Percentiles rank a stretch among this genome's conserved stretches.
Evolutionary conservation across 2,888 invertebrate genomes (phyloP).

Genomic region (Kryphioiulus occultus): DNA sequence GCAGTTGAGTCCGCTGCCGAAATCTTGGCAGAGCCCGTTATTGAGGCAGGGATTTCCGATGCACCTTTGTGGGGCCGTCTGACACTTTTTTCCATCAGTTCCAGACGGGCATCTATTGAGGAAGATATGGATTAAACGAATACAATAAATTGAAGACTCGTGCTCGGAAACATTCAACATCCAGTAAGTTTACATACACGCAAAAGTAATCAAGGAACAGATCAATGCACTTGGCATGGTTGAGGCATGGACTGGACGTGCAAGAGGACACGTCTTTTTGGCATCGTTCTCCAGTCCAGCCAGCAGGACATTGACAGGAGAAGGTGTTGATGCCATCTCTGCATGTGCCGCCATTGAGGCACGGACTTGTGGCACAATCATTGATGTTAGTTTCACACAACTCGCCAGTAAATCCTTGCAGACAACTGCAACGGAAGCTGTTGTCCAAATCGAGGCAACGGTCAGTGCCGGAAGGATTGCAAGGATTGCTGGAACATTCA

Average conservation of each 20-base stretch:
- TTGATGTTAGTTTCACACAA: slow-evolving; percentile 86
- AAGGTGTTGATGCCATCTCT: slow-evolving; percentile 84
- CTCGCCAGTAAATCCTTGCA: slow-evolving; percentile 84
- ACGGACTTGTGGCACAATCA: slow-evolving; percentile 85
- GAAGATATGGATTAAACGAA: slow-evolving; percentile 44
- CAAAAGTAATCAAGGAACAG: slow-evolving; percentile 92
- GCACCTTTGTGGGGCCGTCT: slow-evolving; percentile 93
- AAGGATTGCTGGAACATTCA: slow-evolving; percentile 89
- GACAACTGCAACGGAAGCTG: slow-evolving; percentile 85
- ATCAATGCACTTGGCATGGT: slow-evolving; percentile 89
- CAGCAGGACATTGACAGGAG: slow-evolving; percentile 80
- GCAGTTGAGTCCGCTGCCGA: slow-evolving; percentile 93
- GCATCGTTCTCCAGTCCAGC: slow-evolving; percentile 87
- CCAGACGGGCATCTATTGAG: slow-evolving; percentile 82
- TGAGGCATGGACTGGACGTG: slow-evolving; percentile 85
- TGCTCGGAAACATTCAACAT: slow-evolving; percentile 44
- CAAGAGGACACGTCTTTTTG: slow-evolving; percentile 89
- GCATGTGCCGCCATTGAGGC: slow-evolving; percentile 88
- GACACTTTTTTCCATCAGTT: slow-evolving; percentile 96
- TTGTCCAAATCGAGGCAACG: slow-evolving; percentile 84
- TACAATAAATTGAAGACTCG: slow-evolving; percentile 7
- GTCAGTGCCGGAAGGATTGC: slow-evolving; percentile 88
- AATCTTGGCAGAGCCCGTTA: slow-evolving; percentile 93
- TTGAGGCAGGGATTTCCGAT: slow-evolving; percentile 96
- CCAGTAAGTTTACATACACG: slow-evolving; percentile 73